Conservation (phyloP, 2,113 vertebrate species). For the Phylloscopus trochiloides region DNA sequence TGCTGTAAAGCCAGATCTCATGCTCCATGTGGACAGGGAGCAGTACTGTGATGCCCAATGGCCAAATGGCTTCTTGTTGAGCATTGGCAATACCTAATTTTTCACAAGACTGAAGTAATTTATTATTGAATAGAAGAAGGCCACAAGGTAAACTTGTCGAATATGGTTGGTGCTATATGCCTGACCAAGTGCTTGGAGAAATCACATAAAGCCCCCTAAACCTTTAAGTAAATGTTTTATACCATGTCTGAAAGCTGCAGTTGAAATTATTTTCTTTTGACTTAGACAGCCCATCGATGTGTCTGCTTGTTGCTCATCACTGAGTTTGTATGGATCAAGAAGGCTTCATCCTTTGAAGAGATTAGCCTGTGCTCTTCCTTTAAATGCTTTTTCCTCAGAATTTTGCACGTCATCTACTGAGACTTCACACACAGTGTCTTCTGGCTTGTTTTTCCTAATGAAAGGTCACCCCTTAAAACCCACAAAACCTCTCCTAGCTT, state of each 20-base stretch:
- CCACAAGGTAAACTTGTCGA: neutral
- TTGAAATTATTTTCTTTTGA: neutral
- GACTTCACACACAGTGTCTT: neutral
- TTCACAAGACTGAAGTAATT: neutral
- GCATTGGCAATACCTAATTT: neutral
- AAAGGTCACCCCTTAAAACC: neutral
- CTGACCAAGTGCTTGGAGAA: neutral
- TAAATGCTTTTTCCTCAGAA: neutral
- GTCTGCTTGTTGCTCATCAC: neutral
- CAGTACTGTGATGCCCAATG: neutral
- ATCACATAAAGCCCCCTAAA: neutral
- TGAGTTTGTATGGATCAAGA: neutral
- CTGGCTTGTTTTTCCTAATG: neutral
- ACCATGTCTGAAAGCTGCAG: neutral
- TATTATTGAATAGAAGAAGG: neutral
- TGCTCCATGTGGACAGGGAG: accelerated
- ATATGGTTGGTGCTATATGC: neutral
- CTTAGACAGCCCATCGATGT: neutral
- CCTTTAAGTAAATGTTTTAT: neutral
- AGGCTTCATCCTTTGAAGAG: neutral
- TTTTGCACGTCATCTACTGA: neutral
- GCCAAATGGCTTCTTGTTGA: neutral
- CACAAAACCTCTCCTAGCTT: neutral
- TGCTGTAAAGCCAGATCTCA: accelerated
- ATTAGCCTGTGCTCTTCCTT: neutral